Evolutionary conservation across 2,888 invertebrate genomes (phyloP).

Genomic region (Morpho achilles): DNA sequence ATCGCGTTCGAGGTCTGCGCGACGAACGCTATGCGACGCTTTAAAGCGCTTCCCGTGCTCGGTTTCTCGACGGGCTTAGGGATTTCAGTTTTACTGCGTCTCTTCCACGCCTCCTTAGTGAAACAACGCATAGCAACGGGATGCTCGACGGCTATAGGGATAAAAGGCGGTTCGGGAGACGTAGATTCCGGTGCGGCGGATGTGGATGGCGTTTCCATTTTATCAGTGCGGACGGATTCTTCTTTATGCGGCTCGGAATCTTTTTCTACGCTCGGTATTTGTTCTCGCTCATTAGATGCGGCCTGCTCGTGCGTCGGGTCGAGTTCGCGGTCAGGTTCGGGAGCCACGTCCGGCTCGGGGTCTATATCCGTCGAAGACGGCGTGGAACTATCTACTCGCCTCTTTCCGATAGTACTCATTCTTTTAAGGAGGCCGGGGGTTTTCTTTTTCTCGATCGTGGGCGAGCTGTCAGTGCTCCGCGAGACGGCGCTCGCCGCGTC

Average conservation of each 20-base stretch:
- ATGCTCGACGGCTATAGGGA: constrained; percentile 66
- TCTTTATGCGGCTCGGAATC: constrained; percentile 11
- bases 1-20: constrained; percentile 72
- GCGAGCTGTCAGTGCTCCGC: constrained; percentile 59
- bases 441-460: constrained; percentile 60
- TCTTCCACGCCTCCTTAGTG: constrained; percentile 75
- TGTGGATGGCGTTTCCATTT: neutral
- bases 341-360: constrained; percentile 19
- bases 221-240: constrained; percentile 2
- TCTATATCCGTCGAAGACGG: constrained; percentile 32
- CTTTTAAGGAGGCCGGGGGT: constrained; percentile 53
- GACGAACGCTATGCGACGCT: constrained; percentile 76
- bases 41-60: constrained; percentile 63
- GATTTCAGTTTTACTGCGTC: constrained; percentile 56
- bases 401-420: constrained; percentile 65
- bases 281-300: constrained; percentile 16
- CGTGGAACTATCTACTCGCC: constrained; percentile 48
- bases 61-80: constrained; percentile 66
- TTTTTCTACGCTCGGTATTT: constrained; percentile 5
- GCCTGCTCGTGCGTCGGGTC: no score
- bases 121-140: constrained; percentile 76
- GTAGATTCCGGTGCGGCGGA: constrained; percentile 27
- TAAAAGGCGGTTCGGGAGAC: constrained; percentile 46
- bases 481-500: constrained; percentile 47
- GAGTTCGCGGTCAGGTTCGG: constrained; percentile 18